These are phyloP conservation scores for Deilephila elpenor DNA, from an alignment of 2,888 invertebrate species.

Conservation along the genomic window DNA sequence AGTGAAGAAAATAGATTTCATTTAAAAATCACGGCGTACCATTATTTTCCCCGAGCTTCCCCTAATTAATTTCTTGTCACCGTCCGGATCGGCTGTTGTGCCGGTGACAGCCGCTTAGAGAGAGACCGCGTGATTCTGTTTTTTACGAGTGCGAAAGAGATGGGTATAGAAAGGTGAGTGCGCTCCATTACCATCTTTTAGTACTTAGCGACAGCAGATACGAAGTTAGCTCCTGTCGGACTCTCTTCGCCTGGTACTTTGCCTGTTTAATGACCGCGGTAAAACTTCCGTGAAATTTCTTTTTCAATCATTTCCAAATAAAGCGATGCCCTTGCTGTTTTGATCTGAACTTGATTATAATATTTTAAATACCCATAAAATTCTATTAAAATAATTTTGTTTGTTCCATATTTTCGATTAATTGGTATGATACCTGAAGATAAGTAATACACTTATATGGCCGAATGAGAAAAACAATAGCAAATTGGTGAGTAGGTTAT, in stretches of 20 bases:
- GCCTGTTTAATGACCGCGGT: slow-evolving; percentile 70
- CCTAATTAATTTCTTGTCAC: slow-evolving; percentile 85
- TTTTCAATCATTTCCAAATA: slow-evolving; percentile 5
- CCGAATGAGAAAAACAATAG: too few relatives aligned
- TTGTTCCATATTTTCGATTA: background rate
- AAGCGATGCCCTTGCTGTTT: background rate
- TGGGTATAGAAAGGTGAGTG: slow-evolving; percentile 68
- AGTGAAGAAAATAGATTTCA: slow-evolving; percentile 83
- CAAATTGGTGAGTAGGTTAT: too few relatives aligned
- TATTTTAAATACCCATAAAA: too few relatives aligned
- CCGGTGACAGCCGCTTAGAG: slow-evolving; percentile 73
- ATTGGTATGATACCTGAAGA: background rate
- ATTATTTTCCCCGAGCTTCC: slow-evolving; percentile 80
- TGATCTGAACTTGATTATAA: background rate
- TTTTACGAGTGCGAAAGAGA: slow-evolving; percentile 51
- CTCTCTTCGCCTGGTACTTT: slow-evolving; percentile 71
- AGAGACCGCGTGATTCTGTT: slow-evolving; percentile 47
- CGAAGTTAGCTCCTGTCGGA: slow-evolving; percentile 71
- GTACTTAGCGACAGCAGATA: slow-evolving; percentile 79
- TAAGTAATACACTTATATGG: too few relatives aligned
- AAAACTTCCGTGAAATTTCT: slow-evolving; percentile 40
- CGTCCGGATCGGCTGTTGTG: slow-evolving; percentile 79
- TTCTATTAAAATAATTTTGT: too few relatives aligned
- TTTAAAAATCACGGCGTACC: slow-evolving; percentile 83
- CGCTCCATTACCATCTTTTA: slow-evolving; percentile 82